A percentile compares a stretch with the other conserved stretches of the same genome.
Conservation (phyloP, 2,888 invertebrate species). For the Caradrina clavipalpis region DNA sequence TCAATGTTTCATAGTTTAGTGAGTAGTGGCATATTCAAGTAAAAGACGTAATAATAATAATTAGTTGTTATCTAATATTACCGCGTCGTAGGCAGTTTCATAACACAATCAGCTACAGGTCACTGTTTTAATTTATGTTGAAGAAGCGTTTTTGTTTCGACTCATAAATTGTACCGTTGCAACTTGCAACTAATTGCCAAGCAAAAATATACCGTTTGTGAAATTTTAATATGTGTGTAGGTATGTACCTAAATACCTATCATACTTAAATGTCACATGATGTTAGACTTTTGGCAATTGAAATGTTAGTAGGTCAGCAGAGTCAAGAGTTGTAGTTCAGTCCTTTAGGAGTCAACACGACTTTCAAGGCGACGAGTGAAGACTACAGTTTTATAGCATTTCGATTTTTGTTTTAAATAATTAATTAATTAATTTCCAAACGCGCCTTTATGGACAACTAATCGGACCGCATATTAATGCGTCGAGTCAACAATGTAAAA, state of each 20-base stretch:
- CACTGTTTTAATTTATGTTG: slow-evolving; percentile 55
- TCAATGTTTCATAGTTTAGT: slow-evolving; percentile 6
- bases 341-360: slow-evolving; percentile 18
- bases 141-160: slow-evolving; percentile 56
- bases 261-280: slow-evolving; percentile 58
- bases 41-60: slow-evolving; percentile 30
- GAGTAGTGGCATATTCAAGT: slow-evolving; percentile 9
- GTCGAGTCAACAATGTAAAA: slow-evolving; percentile 39
- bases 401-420: slow-evolving; percentile 14
- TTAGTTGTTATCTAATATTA: slow-evolving; percentile 45
- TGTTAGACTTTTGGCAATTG: slow-evolving; percentile 56
- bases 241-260: slow-evolving; percentile 48
- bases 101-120: slow-evolving; percentile 48
- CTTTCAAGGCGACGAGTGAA: slow-evolving; percentile 33
- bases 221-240: slow-evolving; percentile 47
- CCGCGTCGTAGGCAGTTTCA: slow-evolving; percentile 32
- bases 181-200: slow-evolving; percentile 35
- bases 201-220: slow-evolving; percentile 55
- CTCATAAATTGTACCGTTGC: slow-evolving; percentile 58
- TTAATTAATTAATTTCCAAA: slow-evolving; percentile 27
- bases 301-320: slow-evolving; percentile 63
- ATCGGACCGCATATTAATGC: slow-evolving; percentile 28
- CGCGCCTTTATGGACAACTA: slow-evolving; percentile 26
- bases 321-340: slow-evolving; percentile 12
- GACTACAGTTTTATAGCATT: slow-evolving; percentile 17